Base-by-base conservation (phyloP, 2,797 vertebrate genomes). In the Parotocinclus haroldoi region DNA sequence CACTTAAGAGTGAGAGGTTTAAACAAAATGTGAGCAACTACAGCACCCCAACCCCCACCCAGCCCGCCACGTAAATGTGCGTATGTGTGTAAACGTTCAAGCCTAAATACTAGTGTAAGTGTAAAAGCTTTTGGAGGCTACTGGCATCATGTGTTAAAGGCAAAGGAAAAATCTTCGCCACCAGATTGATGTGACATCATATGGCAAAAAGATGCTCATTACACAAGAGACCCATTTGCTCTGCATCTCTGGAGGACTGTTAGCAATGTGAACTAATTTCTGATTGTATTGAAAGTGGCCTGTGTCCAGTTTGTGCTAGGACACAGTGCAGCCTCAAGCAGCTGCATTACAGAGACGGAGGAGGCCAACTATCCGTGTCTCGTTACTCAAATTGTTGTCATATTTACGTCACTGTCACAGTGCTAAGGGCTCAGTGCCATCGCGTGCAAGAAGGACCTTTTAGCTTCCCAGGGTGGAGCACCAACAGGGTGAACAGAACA, bases 341-440 rank as follows among this genome's bases (percentile, higher is more conserved):
- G 37, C 48, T 68, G 39, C 36, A 40, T 49, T 40, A 44, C 51
- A 36, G 9, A 46, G 9, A 13, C 54, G 44, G 10, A 27, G 10
- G 38, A 18, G 44, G 10, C 12, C 40, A 39, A 51, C 38, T 56
- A 52, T 38, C 12, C 71, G 40, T 58, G 52, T 54, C 54, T 63
- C 40, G 53, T 64, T 63, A 17, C 37, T 11, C 4, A 17, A 48
- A 27, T 51, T 61, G 18, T 14, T 68, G 52, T 54, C 55, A 69
- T 59, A 53, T 54, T 58, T 49, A 66, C 36, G 38, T 65, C 7
- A 19, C 54, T 66, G 52, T 27, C 48, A 63, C 40, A 12, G 48
- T 42, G 54, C 55, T 60, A 36, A 36, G 63, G 59, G 44, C 48
- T 49, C 65, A 63, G 27, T 68, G 40, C 53, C 58, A 58, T 36